phyloP scores from a whole-genome alignment of 92 coral and sea anemone genomes.

The Parazoanthus darwini region DNA sequence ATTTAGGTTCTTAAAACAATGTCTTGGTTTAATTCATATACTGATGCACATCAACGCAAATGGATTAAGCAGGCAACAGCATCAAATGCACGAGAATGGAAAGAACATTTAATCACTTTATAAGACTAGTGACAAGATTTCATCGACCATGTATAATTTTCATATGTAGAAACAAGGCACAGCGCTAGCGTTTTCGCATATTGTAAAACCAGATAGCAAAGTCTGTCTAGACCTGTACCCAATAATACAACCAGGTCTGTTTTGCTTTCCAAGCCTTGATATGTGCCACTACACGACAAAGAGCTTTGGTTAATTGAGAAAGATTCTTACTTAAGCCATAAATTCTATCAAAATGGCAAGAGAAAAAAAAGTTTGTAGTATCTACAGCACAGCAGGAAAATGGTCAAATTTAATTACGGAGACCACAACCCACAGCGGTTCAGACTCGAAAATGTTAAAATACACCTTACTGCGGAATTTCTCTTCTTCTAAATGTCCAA shows the following conservation, averaged over 20 bases:
- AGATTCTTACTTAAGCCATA: background rate
- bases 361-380: background rate
- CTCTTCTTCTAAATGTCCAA: background rate
- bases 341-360: background rate
- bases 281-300: background rate
- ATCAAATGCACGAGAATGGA: background rate
- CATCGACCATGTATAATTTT: too few species aligned
- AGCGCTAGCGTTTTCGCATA: background rate
- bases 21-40: background rate
- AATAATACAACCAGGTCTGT: background rate
- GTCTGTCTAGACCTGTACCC: background rate
- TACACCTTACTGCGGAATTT: background rate
- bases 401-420: background rate
- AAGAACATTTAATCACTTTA: background rate
- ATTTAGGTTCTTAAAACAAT: background rate
- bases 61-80: too few species aligned
- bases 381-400: slow-evolving; percentile 22
- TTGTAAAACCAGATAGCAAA: background rate
- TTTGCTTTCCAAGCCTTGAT: background rate
- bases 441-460: background rate
- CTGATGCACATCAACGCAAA: background rate
- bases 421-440: background rate
- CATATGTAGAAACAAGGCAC: too few species aligned
- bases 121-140: background rate
- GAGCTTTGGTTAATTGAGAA: background rate